Evolutionary conservation across 1,140 invertebrate genomes (phyloP).

Genomic region (Leptinotarsa undecemlineata): DNA sequence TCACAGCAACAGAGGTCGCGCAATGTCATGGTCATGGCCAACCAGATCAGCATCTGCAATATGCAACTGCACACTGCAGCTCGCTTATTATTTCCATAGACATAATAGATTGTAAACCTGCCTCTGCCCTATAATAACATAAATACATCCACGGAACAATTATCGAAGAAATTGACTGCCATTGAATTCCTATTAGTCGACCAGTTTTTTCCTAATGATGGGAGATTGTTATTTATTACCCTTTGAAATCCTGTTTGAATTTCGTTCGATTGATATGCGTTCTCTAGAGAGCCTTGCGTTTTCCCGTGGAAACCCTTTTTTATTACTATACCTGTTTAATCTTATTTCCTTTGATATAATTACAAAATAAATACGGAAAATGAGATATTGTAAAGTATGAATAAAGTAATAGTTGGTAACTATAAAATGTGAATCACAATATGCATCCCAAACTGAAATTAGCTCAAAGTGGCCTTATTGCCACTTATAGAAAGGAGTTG

Average conservation of each 20-base stretch:
- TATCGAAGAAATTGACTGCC: background rate
- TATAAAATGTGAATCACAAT: too few species aligned
- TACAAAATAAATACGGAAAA: too few species aligned
- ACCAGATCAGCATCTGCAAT: constrained; percentile 53
- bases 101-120: constrained; percentile 19
- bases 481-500: too few species aligned
- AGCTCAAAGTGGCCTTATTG: too few species aligned
- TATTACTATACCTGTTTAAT: too few species aligned
- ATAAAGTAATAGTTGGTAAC: too few species aligned
- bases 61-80: constrained; percentile 45
- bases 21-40: constrained; percentile 54
- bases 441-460: too few species aligned
- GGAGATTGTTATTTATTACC: background rate
- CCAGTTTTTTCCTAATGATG: background rate
- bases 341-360: too few species aligned
- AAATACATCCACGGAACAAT: constrained; percentile 5
- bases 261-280: background rate
- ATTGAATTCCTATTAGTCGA: background rate
- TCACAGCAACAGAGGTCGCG: constrained; percentile 45
- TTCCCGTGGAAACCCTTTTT: too few species aligned
- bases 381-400: too few species aligned
- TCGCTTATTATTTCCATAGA: constrained; percentile 23
- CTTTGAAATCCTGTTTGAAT: background rate
- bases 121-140: constrained; percentile 17
- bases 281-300: too few species aligned